These are phyloP conservation scores for Squalus acanthias DNA, from an alignment of 2,797 vertebrate species.

Conservation along the genomic window DNA sequence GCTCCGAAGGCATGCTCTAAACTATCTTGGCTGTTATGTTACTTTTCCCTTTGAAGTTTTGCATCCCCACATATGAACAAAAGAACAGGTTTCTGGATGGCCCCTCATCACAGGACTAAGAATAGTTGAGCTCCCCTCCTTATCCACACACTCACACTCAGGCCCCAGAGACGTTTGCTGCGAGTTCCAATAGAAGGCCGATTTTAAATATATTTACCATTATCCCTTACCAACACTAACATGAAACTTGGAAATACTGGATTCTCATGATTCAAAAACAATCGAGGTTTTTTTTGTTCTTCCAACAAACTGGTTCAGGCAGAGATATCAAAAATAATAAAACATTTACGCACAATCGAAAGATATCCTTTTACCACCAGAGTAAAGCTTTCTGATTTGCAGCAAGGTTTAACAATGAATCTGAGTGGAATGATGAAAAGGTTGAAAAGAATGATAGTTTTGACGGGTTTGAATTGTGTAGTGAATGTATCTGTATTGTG, in stretches of 20 bases:
- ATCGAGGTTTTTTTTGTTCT: too few relatives aligned
- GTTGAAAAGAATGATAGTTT: not conserved
- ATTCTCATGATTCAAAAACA: not conserved
- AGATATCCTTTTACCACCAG: not conserved
- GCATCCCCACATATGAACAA: not conserved
- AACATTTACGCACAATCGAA: not conserved
- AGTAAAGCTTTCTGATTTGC: not conserved
- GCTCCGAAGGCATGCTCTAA: not conserved
- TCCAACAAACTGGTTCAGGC: not conserved
- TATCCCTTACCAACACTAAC: not conserved
- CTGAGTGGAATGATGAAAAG: not conserved
- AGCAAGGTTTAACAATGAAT: not conserved
- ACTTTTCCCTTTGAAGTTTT: not conserved
- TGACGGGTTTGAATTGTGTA: not conserved
- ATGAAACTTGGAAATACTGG: not conserved
- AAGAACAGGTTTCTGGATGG: not conserved
- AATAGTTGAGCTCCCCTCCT: not conserved
- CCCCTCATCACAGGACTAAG: not conserved
- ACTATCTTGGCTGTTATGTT: too few relatives aligned
- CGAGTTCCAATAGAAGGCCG: not conserved
- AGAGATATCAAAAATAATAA: not conserved
- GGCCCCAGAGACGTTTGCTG: not conserved
- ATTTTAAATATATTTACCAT: not conserved
- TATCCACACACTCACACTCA: not conserved
- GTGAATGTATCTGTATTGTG: not conserved